Conservation (phyloP, 1,140 invertebrate species). For the Heliothis subflexa region DNA sequence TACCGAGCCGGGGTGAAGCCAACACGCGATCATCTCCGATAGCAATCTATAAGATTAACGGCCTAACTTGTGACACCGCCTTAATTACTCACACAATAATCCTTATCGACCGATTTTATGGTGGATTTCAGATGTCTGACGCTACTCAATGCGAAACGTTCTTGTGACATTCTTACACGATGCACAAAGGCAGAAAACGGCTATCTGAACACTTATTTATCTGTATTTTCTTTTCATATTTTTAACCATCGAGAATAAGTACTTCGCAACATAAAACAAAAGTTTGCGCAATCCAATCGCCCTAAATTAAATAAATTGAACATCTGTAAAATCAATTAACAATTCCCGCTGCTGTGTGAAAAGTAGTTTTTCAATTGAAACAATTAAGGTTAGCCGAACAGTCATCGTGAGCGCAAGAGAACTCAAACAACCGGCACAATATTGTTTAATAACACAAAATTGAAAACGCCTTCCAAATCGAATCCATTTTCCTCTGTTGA, state of each 20-base stretch:
- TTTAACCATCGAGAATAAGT: too few species aligned
- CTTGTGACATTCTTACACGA: constrained; percentile 14
- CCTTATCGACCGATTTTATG: constrained; percentile 73
- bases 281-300: constrained; percentile 38
- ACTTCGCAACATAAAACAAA: constrained; percentile 14
- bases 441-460: not conserved
- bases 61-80: constrained; percentile 71
- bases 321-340: constrained; percentile 63
- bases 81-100: constrained; percentile 82
- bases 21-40: constrained; percentile 79
- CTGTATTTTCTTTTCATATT: not conserved
- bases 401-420: constrained; percentile 27
- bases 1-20: constrained; percentile 57
- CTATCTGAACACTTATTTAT: not conserved
- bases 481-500: too few species aligned
- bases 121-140: constrained; percentile 21
- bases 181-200: not conserved
- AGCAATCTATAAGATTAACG: constrained; percentile 81
- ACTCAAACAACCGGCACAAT: constrained; percentile 2
- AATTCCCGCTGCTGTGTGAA: constrained; percentile 56
- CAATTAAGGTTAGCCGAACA: constrained; percentile 81
- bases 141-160: constrained; percentile 16
- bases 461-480: not conserved
- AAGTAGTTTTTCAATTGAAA: constrained; percentile 81
- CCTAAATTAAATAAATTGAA: constrained; percentile 59